Evolutionary conservation across 1,140 invertebrate genomes (phyloP), one percentile per base, ranked within the genome.

Genomic region (Drosophila watanabei): DNA sequence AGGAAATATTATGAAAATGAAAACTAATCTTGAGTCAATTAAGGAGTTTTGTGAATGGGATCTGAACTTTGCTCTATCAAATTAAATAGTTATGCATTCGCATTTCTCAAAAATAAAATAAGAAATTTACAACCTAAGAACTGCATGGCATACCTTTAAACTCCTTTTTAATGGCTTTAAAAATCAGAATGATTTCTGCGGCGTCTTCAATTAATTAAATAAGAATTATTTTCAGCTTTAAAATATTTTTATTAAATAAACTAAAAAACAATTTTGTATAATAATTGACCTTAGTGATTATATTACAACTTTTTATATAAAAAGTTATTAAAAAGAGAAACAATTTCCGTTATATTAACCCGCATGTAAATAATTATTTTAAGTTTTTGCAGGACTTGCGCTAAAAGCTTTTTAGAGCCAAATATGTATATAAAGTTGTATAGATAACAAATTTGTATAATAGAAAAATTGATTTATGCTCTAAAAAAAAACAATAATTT

Each of bases 361-460:
- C 60, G 60, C 60, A 63, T 78, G 60, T 64, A 65, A 80, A 80
- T 77, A 80, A 70, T 73, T 84, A 65, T 57, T 56, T 54, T 28
- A 37, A 68, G 24, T 52, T 60, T 35, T 45, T 4, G 9, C n/a
- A 45, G 10, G 10, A 52, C 48, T 60, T 46, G 14, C 20, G 13
- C n/a, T 63, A 32, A 0, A 56, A 28, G 5, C 11, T 6, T 18
- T n/a, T 24, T 5, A 11, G 0, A 6, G 9, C 4, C 2, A 28
- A 28, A 51, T 18, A 32, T 5, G 16, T 32, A 9, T 11, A 18
- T 24, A 10, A 13, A 35, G 13, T 16, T 28, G 5, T 28, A 4
- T 1, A 35, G 14, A 46, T 7, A 35, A 37, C 0, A 14, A 48
- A 48, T 14, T 8, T 20, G 1, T 18, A 10, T 18, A 18, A 10